Conservation (phyloP, 2,888 invertebrate species). For the Lepidochrysops patricia region DNA sequence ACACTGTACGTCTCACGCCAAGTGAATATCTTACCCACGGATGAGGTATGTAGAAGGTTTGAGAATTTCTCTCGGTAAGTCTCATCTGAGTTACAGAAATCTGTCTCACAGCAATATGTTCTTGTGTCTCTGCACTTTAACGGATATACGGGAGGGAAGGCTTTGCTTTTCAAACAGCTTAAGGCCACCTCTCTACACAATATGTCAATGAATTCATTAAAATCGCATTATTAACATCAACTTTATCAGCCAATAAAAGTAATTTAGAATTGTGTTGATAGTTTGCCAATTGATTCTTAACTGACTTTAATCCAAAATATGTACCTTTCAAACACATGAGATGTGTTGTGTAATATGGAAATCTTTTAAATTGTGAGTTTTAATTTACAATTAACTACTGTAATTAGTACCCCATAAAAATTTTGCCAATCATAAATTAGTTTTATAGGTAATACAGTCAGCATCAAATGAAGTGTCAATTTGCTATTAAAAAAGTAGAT, state of each 20-base stretch:
- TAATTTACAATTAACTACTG: background rate
- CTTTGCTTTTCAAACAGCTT: constrained; percentile 73
- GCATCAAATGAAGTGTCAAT: background rate
- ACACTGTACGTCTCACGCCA: constrained; percentile 52
- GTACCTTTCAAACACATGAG: constrained; percentile 23
- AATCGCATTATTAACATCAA: constrained; percentile 41
- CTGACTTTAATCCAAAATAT: constrained; percentile 24
- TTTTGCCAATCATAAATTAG: background rate
- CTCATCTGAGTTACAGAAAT: constrained; percentile 63
- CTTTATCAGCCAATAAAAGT: constrained; percentile 27
- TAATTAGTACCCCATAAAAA: background rate
- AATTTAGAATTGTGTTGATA: constrained; percentile 48
- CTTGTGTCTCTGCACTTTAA: constrained; percentile 52
- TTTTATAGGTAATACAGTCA: background rate
- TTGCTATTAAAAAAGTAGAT: background rate
- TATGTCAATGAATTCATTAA: constrained; percentile 48
- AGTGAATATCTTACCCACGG: constrained; percentile 56
- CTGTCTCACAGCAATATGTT: constrained; percentile 61
- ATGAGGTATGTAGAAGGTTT: constrained; percentile 43
- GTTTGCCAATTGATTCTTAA: constrained; percentile 44
- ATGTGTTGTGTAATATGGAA: background rate
- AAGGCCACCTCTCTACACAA: constrained; percentile 62
- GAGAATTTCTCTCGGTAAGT: constrained; percentile 46
- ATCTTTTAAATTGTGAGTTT: background rate
- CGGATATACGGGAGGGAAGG: constrained; percentile 72